phyloP scores from a whole-genome alignment of 2,888 invertebrate genomes.

The Epirrita christyi region DNA sequence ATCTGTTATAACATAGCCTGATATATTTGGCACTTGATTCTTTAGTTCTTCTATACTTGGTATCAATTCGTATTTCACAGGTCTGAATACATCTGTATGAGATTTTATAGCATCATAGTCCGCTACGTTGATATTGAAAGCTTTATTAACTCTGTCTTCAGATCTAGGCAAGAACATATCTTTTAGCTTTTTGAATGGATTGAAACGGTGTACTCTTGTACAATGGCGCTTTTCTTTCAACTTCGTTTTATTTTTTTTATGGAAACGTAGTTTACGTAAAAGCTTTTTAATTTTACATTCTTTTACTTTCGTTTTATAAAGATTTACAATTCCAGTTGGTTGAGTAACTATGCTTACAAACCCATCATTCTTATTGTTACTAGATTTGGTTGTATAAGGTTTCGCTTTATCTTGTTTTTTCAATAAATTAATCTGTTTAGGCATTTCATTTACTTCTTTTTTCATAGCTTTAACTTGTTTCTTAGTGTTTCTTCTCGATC shows the following conservation, averaged over 20 bases:
- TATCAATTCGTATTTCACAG: conserved; percentile 42
- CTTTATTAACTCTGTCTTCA: conserved; percentile 2
- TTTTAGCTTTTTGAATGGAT: conserved; percentile 56
- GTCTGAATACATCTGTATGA: conserved; percentile 42
- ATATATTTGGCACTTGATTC: conserved; percentile 57
- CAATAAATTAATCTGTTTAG: background rate
- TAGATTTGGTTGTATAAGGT: conserved; percentile 3
- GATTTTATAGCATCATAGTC: conserved; percentile 48
- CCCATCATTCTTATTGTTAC: conserved; percentile 40
- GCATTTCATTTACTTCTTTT: conserved; percentile 6
- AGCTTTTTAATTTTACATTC: conserved; percentile 35
- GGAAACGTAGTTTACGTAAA: conserved; percentile 47
- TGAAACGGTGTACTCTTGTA: conserved; percentile 50
- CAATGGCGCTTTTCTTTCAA: conserved; percentile 38
- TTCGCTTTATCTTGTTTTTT: conserved; percentile 6
- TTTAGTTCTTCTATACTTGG: conserved; percentile 48
- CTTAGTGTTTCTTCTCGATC: conserved; percentile 22
- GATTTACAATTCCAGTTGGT: conserved; percentile 50
- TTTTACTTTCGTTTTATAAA: conserved; percentile 32
- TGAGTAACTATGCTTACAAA: conserved; percentile 52
- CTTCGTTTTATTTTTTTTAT: conserved; percentile 34
- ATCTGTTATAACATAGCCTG: conserved; percentile 25
- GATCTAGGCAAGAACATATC: conserved; percentile 47
- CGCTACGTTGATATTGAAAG: conserved; percentile 14
- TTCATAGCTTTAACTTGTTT: conserved; percentile 10